Evolutionary conservation across 1,140 invertebrate genomes (phyloP).

Genomic region (Chionoecetes opilio): DNA sequence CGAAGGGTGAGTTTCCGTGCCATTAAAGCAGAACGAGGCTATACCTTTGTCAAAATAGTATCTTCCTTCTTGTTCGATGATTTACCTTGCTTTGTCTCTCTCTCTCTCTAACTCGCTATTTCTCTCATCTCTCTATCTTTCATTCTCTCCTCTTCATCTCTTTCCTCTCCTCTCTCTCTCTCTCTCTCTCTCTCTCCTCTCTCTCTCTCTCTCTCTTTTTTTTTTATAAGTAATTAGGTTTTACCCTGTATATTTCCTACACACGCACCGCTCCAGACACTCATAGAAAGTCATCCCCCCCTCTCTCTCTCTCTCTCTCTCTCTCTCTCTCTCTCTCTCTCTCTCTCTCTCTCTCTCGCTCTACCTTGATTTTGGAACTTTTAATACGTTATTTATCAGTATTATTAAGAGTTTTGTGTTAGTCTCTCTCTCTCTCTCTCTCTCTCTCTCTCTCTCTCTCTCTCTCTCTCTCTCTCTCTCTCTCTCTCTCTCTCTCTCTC

Average conservation of each 20-base stretch:
- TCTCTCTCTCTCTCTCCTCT: constrained; percentile 27
- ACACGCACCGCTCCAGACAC: neutral
- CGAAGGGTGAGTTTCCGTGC: too few relatives aligned
- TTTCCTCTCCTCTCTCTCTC: neutral
- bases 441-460: constrained; percentile 29
- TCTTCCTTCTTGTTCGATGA: too few relatives aligned
- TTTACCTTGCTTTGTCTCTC: neutral
- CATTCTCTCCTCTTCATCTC: too few relatives aligned
- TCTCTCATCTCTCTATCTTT: too few relatives aligned
- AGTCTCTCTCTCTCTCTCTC: constrained; percentile 15
- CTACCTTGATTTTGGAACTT: too few relatives aligned
- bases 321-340: too few relatives aligned
- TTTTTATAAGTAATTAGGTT: neutral
- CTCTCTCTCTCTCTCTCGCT: neutral
- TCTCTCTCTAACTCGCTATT: too few relatives aligned
- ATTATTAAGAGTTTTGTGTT: too few relatives aligned
- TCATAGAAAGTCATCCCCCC: neutral
- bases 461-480: constrained; percentile 43
- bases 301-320: too few relatives aligned
- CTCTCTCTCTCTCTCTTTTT: constrained; percentile 9
- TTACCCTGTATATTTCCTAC: neutral
- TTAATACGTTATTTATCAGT: too few relatives aligned
- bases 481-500: constrained; percentile 36
- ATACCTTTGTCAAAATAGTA: neutral
- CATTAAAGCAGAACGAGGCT: too few relatives aligned